These are phyloP conservation scores for Pseudococcus viburni DNA, from an alignment of 2,888 invertebrate species.

Conservation along the genomic window DNA sequence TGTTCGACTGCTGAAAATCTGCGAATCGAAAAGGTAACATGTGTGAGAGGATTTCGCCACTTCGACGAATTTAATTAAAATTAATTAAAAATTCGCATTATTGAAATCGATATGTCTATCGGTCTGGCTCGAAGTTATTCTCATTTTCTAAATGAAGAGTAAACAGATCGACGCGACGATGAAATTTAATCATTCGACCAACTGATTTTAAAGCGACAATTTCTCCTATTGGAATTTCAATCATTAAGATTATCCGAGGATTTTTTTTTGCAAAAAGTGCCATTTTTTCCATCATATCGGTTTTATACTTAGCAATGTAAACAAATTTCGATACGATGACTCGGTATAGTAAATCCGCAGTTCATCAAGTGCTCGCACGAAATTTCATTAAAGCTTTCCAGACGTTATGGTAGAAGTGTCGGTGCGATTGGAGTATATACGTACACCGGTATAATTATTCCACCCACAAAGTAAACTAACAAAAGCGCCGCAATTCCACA, in stretches of 20 bases:
- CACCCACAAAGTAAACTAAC: constrained; percentile 27
- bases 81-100: constrained; percentile 31
- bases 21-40: background rate
- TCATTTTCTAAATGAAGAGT: constrained; percentile 25
- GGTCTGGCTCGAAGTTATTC: background rate
- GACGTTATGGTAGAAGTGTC: background rate
- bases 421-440: background rate
- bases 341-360: constrained; percentile 1
- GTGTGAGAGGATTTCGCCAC: background rate
- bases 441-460: constrained; percentile 19
- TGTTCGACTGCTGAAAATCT: background rate
- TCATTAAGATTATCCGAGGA: background rate
- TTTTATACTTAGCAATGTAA: background rate
- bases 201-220: background rate
- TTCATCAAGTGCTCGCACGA: constrained; percentile 4
- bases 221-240: background rate
- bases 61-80: constrained; percentile 6
- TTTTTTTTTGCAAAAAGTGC: background rate
- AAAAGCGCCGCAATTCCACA: constrained; percentile 25
- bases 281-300: background rate
- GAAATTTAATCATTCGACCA: background rate
- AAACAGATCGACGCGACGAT: background rate
- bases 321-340: background rate
- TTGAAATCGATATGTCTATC: background rate
- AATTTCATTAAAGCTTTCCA: constrained; percentile 26